These are phyloP conservation scores for Bolborhynchus lineola DNA, from an alignment of 2,113 vertebrate species.

Conservation along the genomic window DNA sequence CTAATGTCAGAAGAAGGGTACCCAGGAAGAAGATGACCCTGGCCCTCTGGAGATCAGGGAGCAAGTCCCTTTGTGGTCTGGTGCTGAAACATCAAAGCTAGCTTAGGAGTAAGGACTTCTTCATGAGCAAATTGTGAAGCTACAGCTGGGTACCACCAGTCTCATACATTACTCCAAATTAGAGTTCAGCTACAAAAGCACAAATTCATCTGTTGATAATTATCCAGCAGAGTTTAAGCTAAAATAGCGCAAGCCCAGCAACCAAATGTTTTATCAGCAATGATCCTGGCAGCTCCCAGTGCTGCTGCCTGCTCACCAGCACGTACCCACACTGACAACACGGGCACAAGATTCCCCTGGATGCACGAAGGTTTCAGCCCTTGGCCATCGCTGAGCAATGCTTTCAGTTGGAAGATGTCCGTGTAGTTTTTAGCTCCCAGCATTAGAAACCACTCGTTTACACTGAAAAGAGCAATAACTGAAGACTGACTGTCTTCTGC, in stretches of 20 bases:
- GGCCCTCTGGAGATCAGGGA: background rate
- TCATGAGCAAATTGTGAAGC: background rate
- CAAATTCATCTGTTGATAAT: background rate
- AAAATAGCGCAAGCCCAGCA: background rate
- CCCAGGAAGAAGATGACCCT: background rate
- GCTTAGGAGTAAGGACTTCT: background rate
- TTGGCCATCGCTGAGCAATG: background rate
- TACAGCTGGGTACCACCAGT: background rate
- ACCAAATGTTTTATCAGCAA: background rate
- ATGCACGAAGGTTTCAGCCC: background rate
- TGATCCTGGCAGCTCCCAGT: background rate
- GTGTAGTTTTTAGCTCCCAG: accelerated
- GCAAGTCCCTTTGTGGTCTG: background rate
- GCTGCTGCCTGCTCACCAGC: background rate
- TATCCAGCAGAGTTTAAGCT: background rate
- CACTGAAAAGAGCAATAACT: background rate
- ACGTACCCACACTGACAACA: background rate
- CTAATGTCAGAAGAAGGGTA: background rate
- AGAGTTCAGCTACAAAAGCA: background rate
- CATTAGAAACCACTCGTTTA: background rate
- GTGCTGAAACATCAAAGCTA: background rate
- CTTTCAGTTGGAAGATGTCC: accelerated
- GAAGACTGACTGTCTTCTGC: background rate
- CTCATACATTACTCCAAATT: background rate
- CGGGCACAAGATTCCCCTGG: background rate